A percentile compares a stretch with the other conserved stretches of the same genome.
These are phyloP conservation scores for Montipora cactus DNA, from an alignment of 64 coral and sea anemone species.

Conservation along the genomic window DNA sequence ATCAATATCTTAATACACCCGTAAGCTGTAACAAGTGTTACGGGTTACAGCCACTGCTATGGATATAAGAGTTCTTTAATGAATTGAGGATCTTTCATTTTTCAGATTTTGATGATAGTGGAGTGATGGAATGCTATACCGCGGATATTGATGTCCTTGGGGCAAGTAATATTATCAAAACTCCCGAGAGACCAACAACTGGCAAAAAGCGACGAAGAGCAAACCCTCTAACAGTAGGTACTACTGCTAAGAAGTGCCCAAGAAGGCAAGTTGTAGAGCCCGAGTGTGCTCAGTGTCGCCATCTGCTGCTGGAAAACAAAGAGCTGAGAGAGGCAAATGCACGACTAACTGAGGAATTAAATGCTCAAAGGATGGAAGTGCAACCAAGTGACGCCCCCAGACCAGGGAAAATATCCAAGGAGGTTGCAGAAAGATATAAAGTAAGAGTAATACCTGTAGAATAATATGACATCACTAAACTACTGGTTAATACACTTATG, in stretches of 20 bases:
- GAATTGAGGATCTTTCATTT: background rate
- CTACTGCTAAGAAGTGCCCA: slow-evolving; percentile 40
- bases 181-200: background rate
- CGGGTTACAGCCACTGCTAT: background rate
- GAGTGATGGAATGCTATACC: background rate
- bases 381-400: background rate
- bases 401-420: slow-evolving; percentile 63
- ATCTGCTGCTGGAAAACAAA: slow-evolving; percentile 8
- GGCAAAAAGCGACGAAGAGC: slow-evolving; percentile 10
- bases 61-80: slow-evolving; percentile 4
- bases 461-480: background rate
- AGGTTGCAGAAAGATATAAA: slow-evolving; percentile 50
- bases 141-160: slow-evolving; percentile 29
- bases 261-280: slow-evolving; percentile 3
- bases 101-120: background rate
- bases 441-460: background rate
- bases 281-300: slow-evolving; percentile 21
- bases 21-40: background rate
- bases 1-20: background rate
- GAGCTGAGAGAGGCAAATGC: slow-evolving; percentile 38
- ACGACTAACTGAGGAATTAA: slow-evolving; percentile 39
- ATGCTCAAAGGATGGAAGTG: background rate
- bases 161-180: slow-evolving; percentile 4
- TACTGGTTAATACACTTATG: background rate
- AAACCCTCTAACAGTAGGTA: background rate